A percentile compares a stretch with the other conserved stretches of the same genome.
These are phyloP conservation scores for Clarias fuscus DNA, from an alignment of 2,797 vertebrate species.

Conservation along the genomic window DNA sequence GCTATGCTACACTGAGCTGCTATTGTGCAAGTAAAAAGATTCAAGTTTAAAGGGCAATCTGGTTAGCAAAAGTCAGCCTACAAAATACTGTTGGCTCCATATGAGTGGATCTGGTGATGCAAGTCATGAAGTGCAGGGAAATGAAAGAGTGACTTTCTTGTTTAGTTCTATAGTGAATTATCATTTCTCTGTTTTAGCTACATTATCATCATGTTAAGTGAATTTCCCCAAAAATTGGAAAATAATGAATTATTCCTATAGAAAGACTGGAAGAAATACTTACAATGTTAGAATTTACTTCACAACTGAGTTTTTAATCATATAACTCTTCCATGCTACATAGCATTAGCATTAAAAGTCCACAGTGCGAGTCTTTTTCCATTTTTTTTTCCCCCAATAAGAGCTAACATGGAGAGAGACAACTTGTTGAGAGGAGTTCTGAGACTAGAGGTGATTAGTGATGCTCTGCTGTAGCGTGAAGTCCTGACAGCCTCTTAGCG, in stretches of 20 bases:
- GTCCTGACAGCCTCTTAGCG: conserved; percentile 65
- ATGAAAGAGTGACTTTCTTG: neutral
- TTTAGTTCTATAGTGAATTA: neutral
- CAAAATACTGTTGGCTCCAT: conserved; percentile 22
- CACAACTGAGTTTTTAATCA: neutral
- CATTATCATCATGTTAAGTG: neutral
- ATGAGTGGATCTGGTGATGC: conserved; percentile 20
- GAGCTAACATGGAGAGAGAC: neutral
- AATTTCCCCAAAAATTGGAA: neutral
- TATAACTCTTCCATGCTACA: neutral
- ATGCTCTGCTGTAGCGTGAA: conserved; percentile 40
- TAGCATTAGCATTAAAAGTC: neutral
- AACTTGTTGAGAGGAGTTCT: neutral
- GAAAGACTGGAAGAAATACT: neutral
- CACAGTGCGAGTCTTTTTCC: neutral
- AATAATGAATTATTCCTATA: no score
- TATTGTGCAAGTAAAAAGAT: conserved; percentile 34
- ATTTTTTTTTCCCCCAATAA: neutral
- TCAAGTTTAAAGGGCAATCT: conserved; percentile 23
- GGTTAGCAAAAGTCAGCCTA: conserved; percentile 33
- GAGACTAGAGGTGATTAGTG: conserved; percentile 35
- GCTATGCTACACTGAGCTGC: conserved; percentile 18
- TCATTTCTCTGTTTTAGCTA: neutral
- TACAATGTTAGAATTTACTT: neutral
- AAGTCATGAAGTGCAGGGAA: conserved; percentile 1